Conservation (phyloP, 2,797 vertebrate genomes). For the Melanotaenia trifasciata region DNA sequence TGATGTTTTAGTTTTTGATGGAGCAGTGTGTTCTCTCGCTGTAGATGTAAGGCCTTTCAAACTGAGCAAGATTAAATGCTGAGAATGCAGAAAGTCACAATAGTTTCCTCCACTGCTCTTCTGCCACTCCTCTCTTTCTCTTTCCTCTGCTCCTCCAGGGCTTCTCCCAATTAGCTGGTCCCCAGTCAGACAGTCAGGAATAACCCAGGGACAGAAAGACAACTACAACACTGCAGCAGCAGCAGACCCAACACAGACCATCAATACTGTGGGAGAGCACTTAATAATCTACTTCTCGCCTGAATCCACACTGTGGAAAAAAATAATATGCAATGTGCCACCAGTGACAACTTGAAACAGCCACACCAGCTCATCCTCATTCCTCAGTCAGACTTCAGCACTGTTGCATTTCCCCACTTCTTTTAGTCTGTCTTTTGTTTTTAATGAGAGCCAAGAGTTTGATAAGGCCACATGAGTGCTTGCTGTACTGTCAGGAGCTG, state of each 20-base stretch:
- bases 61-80: constrained; percentile 37
- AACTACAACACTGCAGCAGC: constrained; percentile 68
- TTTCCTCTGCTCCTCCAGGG: constrained; percentile 73
- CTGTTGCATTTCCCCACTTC: constrained; percentile 39
- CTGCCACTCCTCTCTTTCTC: constrained; percentile 38
- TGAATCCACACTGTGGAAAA: constrained; percentile 45
- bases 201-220: constrained; percentile 71
- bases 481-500: constrained; percentile 20
- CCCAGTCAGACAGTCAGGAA: constrained; percentile 77
- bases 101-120: constrained; percentile 42
- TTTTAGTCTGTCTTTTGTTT: constrained; percentile 31
- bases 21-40: constrained; percentile 1
- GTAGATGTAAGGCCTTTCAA: constrained; percentile 6
- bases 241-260: constrained; percentile 58
- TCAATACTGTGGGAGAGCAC: constrained; percentile 70
- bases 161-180: constrained; percentile 83
- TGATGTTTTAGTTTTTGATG: constrained; percentile 10
- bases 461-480: background rate
- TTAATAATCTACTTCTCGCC: constrained; percentile 65
- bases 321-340: constrained; percentile 50
- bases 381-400: constrained; percentile 39
- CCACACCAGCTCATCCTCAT: constrained; percentile 32
- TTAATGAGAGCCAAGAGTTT: constrained; percentile 49
- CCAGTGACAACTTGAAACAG: constrained; percentile 54
- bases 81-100: constrained; percentile 36